Conservation (phyloP, 2,888 invertebrate species). For the Acrobeloides nanus region DNA sequence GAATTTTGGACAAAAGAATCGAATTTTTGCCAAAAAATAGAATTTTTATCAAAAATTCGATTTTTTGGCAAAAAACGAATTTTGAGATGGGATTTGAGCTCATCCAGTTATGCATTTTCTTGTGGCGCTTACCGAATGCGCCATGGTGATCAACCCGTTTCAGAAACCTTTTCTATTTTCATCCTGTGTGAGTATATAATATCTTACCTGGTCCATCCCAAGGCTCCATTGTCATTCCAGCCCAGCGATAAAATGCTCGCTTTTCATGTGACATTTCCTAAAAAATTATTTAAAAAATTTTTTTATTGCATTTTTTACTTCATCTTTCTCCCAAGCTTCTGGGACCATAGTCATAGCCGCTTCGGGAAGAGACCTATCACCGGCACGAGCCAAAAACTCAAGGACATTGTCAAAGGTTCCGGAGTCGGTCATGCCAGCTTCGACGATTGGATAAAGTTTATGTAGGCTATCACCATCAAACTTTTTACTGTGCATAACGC, state of each 20-base stretch:
- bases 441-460: conserved; percentile 89
- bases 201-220: conserved; percentile 81
- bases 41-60: too few species aligned
- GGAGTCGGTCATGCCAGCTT: conserved; percentile 89
- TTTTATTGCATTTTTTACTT: conserved; percentile 21
- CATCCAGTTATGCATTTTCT: too few species aligned
- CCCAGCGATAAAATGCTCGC: conserved; percentile 92
- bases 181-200: too few species aligned
- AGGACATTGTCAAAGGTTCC: conserved; percentile 88
- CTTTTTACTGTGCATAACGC: conserved; percentile 58
- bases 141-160: too few species aligned
- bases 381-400: conserved; percentile 89
- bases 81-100: too few species aligned
- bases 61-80: too few species aligned
- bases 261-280: conserved; percentile 76
- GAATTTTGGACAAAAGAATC: too few species aligned
- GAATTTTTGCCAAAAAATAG: too few species aligned
- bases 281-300: conserved; percentile 10
- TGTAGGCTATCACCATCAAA: conserved; percentile 78
- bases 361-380: conserved; percentile 80
- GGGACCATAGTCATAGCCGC: conserved; percentile 94
- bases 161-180: too few species aligned
- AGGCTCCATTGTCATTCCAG: conserved; percentile 92
- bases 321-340: conserved; percentile 55
- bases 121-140: too few species aligned